phyloP scores from a whole-genome alignment of 2,797 vertebrate species.

The Limnodromus scolopaceus region DNA sequence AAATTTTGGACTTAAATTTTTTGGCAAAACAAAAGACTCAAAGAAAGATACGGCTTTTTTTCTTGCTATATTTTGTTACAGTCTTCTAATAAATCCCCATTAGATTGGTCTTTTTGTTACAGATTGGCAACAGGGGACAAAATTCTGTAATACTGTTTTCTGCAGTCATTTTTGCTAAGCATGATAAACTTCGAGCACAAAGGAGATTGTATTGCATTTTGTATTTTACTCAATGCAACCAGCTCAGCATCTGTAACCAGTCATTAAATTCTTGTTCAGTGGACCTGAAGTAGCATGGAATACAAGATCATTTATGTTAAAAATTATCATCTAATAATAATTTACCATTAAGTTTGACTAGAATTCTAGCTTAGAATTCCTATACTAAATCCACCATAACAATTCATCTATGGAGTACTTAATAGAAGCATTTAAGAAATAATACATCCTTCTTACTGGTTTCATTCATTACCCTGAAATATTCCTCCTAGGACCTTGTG shows the following conservation, averaged over 20 bases:
- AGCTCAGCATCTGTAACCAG: neutral
- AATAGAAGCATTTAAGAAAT: neutral
- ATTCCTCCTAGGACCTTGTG: neutral
- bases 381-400: neutral
- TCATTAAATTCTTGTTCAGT: neutral
- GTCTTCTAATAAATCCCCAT: neutral
- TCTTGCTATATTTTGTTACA: neutral
- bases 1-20: neutral
- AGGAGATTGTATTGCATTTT: accelerated
- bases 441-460: neutral
- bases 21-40: neutral
- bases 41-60: neutral
- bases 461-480: neutral
- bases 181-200: neutral
- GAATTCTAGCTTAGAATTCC: neutral
- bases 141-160: neutral
- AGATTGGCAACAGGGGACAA: neutral
- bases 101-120: neutral
- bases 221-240: neutral
- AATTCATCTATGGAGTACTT: neutral
- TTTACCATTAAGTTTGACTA: neutral
- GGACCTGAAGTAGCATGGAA: neutral
- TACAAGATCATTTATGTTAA: neutral
- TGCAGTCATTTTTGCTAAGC: neutral
- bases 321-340: neutral